Conservation (phyloP, 2,888 invertebrate species). For the Eremobia ochroleuca region DNA sequence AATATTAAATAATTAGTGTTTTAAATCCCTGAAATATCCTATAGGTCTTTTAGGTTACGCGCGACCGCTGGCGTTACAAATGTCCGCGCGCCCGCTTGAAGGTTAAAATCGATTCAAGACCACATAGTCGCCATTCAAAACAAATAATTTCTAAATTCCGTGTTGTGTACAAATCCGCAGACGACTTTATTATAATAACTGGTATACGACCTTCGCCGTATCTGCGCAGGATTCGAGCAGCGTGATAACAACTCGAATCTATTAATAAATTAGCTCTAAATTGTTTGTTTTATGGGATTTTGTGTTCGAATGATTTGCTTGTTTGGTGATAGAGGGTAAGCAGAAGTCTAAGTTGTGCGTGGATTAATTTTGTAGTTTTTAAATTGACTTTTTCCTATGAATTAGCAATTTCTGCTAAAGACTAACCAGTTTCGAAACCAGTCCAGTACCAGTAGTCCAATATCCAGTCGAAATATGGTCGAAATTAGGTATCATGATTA, state of each 20-base stretch:
- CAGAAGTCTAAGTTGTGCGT: not conserved
- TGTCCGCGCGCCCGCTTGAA: too few relatives aligned
- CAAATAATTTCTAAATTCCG: slow-evolving; percentile 45
- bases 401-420: too few relatives aligned
- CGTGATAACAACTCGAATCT: slow-evolving; percentile 63
- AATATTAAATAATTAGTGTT: too few relatives aligned
- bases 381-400: not conserved
- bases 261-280: slow-evolving; percentile 61
- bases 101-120: not conserved
- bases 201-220: slow-evolving; percentile 62
- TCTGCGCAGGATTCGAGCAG: slow-evolving; percentile 64
- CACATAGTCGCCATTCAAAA: slow-evolving; percentile 11
- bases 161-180: slow-evolving; percentile 36
- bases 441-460: too few relatives aligned
- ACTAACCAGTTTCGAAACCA: too few relatives aligned
- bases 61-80: too few relatives aligned
- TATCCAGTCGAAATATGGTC: not conserved
- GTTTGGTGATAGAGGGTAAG: not conserved
- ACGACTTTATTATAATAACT: slow-evolving; percentile 60
- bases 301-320: slow-evolving; percentile 16
- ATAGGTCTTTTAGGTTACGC: too few relatives aligned
- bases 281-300: slow-evolving; percentile 57
- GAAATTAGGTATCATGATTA: not conserved
- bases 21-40: too few relatives aligned
- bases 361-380: not conserved